These are phyloP conservation scores for Oedothorax gibbosus DNA, from an alignment of 1,140 invertebrate species.

Conservation along the genomic window DNA sequence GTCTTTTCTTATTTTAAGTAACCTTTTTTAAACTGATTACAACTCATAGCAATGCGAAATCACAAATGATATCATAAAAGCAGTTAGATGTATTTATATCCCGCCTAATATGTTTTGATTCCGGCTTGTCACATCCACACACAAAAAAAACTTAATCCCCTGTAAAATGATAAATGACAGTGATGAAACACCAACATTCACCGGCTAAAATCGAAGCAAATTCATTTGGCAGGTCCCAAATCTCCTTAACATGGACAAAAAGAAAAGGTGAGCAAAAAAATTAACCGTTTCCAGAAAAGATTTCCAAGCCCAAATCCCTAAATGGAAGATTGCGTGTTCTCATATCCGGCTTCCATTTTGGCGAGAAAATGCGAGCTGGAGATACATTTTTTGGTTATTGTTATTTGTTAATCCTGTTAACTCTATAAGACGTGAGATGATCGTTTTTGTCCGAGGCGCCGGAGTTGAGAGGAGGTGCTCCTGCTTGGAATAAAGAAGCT, in stretches of 20 bases:
- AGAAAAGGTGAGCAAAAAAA: background rate
- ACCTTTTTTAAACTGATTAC: too few species aligned
- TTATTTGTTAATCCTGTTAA: constrained; percentile 57
- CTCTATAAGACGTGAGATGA: constrained; percentile 36
- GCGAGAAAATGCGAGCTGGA: constrained; percentile 27
- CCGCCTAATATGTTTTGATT: too few species aligned
- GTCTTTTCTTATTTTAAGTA: too few species aligned
- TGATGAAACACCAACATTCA: constrained; percentile 34
- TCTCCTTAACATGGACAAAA: constrained; percentile 8
- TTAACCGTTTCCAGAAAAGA: constrained; percentile 18
- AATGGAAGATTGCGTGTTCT: constrained; percentile 46
- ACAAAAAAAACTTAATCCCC: background rate
- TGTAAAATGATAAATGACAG: constrained; percentile 39
- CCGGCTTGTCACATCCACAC: too few species aligned
- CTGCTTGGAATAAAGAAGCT: constrained; percentile 14
- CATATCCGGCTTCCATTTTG: constrained; percentile 46
- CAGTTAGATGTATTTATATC: background rate
- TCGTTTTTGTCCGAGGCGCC: constrained; percentile 41
- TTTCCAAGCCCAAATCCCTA: background rate
- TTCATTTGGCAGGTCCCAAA: constrained; percentile 1
- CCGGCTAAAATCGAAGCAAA: constrained; percentile 18
- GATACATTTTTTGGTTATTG: constrained; percentile 49
- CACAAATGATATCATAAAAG: too few species aligned
- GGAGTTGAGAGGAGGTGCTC: constrained; percentile 9
- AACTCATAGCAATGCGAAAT: too few species aligned